phyloP scores from a whole-genome alignment of 2,113 vertebrate species.

The Sceloporus tristichus region DNA sequence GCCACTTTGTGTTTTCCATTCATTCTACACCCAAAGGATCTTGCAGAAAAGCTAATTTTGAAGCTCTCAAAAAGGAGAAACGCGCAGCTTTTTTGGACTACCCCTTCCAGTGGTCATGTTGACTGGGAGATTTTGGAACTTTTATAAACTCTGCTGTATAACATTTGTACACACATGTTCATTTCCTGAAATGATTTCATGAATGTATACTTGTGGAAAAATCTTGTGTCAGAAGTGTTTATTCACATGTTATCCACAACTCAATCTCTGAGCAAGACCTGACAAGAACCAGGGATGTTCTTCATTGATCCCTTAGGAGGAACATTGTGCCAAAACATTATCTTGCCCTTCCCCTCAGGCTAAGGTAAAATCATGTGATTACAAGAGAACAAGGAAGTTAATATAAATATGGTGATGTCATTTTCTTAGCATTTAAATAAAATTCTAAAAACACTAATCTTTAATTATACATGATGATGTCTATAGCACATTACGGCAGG shows the following conservation, averaged over 20 bases:
- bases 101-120: background rate
- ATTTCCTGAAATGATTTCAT: constrained; percentile 1
- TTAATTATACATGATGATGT: background rate
- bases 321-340: background rate
- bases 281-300: background rate
- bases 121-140: background rate
- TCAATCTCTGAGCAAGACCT: background rate
- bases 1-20: background rate
- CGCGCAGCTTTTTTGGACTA: background rate
- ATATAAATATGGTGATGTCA: background rate
- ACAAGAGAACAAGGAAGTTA: background rate
- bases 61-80: background rate
- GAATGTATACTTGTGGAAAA: background rate
- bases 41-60: background rate
- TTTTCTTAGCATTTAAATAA: background rate
- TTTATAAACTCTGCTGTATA: background rate
- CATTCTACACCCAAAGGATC: background rate
- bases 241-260: background rate
- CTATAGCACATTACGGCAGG: background rate
- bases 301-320: background rate
- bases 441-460: background rate
- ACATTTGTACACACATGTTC: background rate
- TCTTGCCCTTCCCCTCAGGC: background rate
- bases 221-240: constrained; percentile 1
- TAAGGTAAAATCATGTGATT: background rate